Conservation (phyloP, 2,888 invertebrate genomes). For the Alloplasta piceator region DNA sequence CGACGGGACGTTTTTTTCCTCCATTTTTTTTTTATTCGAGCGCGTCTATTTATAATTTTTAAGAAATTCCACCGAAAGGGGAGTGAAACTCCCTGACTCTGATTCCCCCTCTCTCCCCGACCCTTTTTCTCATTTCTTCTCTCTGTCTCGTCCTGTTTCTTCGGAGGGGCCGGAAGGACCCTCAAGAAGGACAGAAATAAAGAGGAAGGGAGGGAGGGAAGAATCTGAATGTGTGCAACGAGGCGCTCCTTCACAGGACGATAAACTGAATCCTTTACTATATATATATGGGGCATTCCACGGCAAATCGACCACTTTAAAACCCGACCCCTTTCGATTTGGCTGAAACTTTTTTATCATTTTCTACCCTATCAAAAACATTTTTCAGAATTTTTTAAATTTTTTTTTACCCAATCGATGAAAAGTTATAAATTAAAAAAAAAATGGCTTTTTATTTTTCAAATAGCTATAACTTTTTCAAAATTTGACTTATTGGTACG, state of each 20-base stretch:
- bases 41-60: constrained; percentile 63
- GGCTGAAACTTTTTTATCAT: no score
- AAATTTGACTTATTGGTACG: no score
- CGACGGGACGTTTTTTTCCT: constrained; percentile 28
- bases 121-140: constrained; percentile 9
- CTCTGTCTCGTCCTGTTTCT: constrained; percentile 2
- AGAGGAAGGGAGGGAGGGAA: constrained; percentile 34
- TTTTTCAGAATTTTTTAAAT: no score
- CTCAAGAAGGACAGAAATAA: no score
- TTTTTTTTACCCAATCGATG: no score
- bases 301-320: no score
- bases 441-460: no score
- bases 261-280: constrained; percentile 55
- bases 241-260: constrained; percentile 42
- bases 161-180: constrained; percentile 56
- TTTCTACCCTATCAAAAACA: no score
- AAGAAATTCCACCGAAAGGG: constrained; percentile 60
- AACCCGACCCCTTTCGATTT: no score
- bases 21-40: neutral
- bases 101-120: neutral
- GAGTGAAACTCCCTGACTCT: constrained; percentile 30
- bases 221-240: constrained; percentile 40
- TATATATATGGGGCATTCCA: neutral
- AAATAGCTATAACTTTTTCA: no score
- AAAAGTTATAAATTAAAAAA: no score